Conservation (phyloP, 2,888 invertebrate species). For the Morpho deidamia region DNA sequence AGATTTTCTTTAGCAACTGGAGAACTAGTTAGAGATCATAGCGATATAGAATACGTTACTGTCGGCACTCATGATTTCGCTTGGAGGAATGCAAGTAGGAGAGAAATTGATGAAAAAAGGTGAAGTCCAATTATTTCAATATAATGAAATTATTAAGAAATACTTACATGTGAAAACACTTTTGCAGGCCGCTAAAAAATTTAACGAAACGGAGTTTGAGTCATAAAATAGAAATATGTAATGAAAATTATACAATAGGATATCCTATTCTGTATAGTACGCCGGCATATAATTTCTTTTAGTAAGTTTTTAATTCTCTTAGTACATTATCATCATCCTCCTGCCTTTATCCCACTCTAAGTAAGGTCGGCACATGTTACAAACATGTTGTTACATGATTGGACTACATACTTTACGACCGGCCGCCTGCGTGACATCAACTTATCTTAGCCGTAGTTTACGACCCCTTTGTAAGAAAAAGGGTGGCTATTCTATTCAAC, state of each 20-base stretch:
- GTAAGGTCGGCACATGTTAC: too few relatives aligned
- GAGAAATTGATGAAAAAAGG: neutral
- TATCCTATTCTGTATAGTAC: constrained; percentile 51
- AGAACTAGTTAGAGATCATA: constrained; percentile 20
- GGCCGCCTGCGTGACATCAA: too few relatives aligned
- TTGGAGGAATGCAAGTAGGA: constrained; percentile 23
- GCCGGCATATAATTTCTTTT: constrained; percentile 66
- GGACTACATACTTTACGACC: too few relatives aligned
- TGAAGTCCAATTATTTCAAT: neutral
- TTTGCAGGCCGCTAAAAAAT: constrained; percentile 17
- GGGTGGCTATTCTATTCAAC: too few relatives aligned
- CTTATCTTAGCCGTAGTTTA: too few relatives aligned
- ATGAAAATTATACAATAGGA: constrained; percentile 42
- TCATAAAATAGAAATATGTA: constrained; percentile 41
- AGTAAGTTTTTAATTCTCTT: constrained; percentile 39
- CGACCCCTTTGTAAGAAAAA: too few relatives aligned
- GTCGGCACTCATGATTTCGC: constrained; percentile 21
- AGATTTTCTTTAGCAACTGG: constrained; percentile 25
- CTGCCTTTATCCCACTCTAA: too few relatives aligned
- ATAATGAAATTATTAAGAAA: neutral
- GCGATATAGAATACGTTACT: constrained; percentile 10
- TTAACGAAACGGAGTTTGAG: constrained; percentile 11
- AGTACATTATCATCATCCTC: neutral
- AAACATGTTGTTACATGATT: too few relatives aligned
- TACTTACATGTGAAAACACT: neutral